Percentiles rank a stretch among this genome's conserved stretches.
These are phyloP conservation scores for Rattus rattus DNA, from an alignment of 2,113 vertebrate species.

Conservation along the genomic window DNA sequence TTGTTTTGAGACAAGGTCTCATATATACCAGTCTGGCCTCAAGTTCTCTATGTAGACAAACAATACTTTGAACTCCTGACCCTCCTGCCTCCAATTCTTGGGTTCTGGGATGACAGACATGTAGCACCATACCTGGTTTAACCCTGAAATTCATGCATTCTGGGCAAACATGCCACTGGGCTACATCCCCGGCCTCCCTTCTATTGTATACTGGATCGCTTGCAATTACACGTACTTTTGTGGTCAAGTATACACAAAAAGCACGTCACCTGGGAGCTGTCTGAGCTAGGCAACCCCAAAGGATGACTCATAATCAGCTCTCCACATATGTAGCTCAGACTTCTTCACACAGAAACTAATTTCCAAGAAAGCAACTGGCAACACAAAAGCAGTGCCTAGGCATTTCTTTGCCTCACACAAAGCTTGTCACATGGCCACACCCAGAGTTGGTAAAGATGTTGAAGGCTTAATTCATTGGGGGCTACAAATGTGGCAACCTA, in stretches of 20 bases:
- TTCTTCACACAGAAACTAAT: neutral
- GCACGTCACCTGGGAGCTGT: neutral
- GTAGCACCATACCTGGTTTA: neutral
- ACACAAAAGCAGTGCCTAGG: neutral
- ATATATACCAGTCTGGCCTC: neutral
- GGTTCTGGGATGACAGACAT: neutral
- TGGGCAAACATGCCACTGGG: neutral
- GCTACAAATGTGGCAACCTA: neutral
- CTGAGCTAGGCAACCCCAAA: neutral
- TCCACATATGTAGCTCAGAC: neutral
- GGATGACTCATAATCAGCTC: neutral
- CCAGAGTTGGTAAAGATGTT: neutral
- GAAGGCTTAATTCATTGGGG: neutral
- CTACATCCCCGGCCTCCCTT: neutral
- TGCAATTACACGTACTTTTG: neutral
- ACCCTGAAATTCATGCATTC: neutral
- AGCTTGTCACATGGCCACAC: neutral
- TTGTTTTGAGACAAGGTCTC: neutral
- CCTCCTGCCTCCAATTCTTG: neutral
- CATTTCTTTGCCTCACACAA: neutral
- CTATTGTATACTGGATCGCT: neutral
- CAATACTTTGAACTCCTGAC: neutral
- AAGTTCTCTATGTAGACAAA: neutral
- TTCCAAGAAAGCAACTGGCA: conserved; percentile 14
- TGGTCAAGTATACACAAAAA: neutral